Evolutionary conservation across 2,888 invertebrate species (phyloP).

Genomic region (Rosalia funebris): DNA sequence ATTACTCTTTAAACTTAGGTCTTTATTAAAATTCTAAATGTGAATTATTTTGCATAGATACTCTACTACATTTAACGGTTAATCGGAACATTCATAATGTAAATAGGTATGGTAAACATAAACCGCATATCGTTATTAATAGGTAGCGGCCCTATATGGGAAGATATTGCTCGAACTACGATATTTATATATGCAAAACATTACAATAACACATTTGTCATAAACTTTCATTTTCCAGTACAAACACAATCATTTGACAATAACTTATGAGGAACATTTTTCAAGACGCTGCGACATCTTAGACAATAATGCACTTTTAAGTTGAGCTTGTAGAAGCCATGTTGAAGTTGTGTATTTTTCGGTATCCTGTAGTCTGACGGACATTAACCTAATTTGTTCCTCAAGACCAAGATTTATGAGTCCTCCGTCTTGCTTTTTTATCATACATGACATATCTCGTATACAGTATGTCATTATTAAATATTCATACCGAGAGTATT

Average conservation of each 20-base stretch:
- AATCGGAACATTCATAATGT: constrained; percentile 21
- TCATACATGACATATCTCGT: too few relatives aligned
- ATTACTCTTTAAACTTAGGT: too few relatives aligned
- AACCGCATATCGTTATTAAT: constrained; percentile 24
- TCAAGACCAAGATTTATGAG: too few relatives aligned
- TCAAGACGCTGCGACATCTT: constrained; percentile 52
- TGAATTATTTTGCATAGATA: background rate
- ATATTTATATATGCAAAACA: constrained; percentile 62
- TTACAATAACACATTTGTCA: constrained; percentile 61
- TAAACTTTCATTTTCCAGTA: constrained; percentile 62
- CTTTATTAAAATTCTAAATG: too few relatives aligned
- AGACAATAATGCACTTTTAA: constrained; percentile 55
- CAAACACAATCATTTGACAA: constrained; percentile 59
- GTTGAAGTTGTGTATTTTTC: constrained; percentile 15
- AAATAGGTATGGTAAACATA: constrained; percentile 16
- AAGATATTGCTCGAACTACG: constrained; percentile 58
- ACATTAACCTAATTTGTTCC: constrained; percentile 3
- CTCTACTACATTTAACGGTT: constrained; percentile 1
- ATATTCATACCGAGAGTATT: too few relatives aligned
- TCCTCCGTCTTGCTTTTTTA: too few relatives aligned
- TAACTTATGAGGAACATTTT: constrained; percentile 60
- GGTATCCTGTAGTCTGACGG: background rate
- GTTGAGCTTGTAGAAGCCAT: constrained; percentile 35
- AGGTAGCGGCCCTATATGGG: constrained; percentile 52
- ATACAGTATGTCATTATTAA: too few relatives aligned